Percentiles rank a stretch among this genome's conserved stretches.
These are phyloP conservation scores for Subanguina moxae DNA, from an alignment of 1,140 invertebrate genomes.

Conservation along the genomic window DNA sequence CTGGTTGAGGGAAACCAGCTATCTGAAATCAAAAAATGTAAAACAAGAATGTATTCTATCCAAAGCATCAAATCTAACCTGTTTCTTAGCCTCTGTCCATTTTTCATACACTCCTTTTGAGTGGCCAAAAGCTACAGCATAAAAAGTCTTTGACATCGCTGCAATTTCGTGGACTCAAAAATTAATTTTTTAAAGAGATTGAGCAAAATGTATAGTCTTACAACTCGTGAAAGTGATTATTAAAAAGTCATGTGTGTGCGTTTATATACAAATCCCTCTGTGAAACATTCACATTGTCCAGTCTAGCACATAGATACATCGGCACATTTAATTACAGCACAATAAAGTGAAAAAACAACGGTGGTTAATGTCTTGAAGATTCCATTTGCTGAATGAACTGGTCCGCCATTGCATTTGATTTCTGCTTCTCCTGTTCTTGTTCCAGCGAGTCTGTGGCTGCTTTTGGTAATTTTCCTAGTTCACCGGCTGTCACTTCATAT, in stretches of 20 bases:
- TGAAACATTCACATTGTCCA: too few relatives aligned
- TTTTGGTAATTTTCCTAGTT: conserved; percentile 55
- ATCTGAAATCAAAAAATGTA: conserved; percentile 63
- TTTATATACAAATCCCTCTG: too few relatives aligned
- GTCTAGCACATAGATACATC: too few relatives aligned
- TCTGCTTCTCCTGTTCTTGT: conserved; percentile 11
- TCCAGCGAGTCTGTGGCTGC: conserved; percentile 32
- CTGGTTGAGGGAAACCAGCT: conserved; percentile 68
- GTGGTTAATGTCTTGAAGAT: not conserved
- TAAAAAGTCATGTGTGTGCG: too few relatives aligned
- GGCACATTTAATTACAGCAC: conserved; percentile 1
- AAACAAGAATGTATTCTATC: not conserved
- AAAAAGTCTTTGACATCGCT: conserved; percentile 35
- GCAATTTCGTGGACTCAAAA: not conserved
- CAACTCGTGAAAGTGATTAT: too few relatives aligned
- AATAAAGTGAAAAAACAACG: not conserved
- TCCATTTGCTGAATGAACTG: conserved; percentile 37
- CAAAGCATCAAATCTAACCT: conserved; percentile 14
- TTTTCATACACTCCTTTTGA: conserved; percentile 60
- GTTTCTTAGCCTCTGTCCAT: conserved; percentile 27
- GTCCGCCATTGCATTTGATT: conserved; percentile 34
- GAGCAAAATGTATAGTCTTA: too few relatives aligned
- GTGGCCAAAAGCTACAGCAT: conserved; percentile 62
- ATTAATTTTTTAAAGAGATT: too few relatives aligned
- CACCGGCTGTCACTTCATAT: conserved; percentile 86